These are phyloP conservation scores for Bucco capensis DNA, from an alignment of 2,113 vertebrate species.

Conservation along the genomic window DNA sequence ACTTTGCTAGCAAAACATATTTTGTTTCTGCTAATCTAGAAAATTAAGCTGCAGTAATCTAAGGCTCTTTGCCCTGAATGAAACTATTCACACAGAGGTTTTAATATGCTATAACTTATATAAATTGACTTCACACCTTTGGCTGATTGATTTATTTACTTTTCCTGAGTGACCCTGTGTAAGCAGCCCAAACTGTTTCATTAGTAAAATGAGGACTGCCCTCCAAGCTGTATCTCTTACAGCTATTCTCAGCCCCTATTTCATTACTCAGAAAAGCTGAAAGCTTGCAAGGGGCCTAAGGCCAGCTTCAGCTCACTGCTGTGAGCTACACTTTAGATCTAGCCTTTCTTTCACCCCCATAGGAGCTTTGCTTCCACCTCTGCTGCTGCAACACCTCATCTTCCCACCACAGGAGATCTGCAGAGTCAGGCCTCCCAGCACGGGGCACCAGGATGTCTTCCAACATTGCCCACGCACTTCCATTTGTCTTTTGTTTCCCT, in stretches of 20 bases:
- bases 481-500: background rate
- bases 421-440: background rate
- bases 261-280: background rate
- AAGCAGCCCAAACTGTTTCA: slow-evolving; percentile 17
- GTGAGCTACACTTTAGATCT: background rate
- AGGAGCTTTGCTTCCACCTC: background rate
- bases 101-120: slow-evolving; percentile 33
- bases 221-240: background rate
- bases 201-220: slow-evolving; percentile 8
- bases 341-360: background rate
- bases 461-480: background rate
- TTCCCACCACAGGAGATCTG: background rate
- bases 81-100: slow-evolving; percentile 20
- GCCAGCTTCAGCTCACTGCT: background rate
- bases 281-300: background rate
- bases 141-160: slow-evolving; percentile 51
- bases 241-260: background rate
- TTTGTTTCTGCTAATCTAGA: slow-evolving; percentile 54
- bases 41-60: slow-evolving; percentile 29
- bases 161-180: slow-evolving; percentile 5
- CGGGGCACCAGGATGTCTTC: background rate
- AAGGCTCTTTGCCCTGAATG: slow-evolving; percentile 39
- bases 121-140: slow-evolving; percentile 60
- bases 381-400: background rate
- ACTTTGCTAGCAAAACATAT: slow-evolving; percentile 47